Percentiles rank a stretch among this genome's conserved stretches.
Conservation (phyloP, 2,797 vertebrate genomes). For the Tamandua tetradactyla region DNA sequence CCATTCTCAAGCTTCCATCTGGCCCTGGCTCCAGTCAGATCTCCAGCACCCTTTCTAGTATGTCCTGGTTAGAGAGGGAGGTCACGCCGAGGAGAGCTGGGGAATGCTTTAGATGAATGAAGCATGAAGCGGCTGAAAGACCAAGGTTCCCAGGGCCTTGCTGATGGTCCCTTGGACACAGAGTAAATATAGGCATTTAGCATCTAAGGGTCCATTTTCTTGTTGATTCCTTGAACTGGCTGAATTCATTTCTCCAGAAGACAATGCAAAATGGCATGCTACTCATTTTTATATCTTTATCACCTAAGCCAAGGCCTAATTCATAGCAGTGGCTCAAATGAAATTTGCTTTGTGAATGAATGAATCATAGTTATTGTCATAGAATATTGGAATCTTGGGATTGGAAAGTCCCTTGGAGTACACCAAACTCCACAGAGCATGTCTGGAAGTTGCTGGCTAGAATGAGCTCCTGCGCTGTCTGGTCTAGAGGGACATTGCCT, state of each 20-base stretch:
- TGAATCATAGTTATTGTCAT: slow-evolving; percentile 40
- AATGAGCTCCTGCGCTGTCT: neutral
- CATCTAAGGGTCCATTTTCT: neutral
- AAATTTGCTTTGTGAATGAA: slow-evolving; percentile 29
- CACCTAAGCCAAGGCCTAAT: neutral
- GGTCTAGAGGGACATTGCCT: neutral
- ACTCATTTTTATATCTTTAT: neutral
- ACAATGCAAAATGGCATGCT: neutral
- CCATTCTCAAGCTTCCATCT: neutral
- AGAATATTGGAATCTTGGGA: neutral
- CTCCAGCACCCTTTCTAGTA: neutral
- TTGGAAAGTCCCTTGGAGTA: slow-evolving; percentile 10
- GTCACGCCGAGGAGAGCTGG: neutral
- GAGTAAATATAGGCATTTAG: neutral
- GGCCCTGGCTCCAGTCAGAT: neutral
- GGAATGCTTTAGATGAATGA: neutral
- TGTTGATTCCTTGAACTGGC: neutral
- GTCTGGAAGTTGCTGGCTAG: neutral
- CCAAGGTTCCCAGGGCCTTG: neutral
- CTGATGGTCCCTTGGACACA: neutral
- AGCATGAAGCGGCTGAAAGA: neutral
- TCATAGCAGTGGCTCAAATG: neutral
- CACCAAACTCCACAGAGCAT: neutral
- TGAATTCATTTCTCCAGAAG: slow-evolving; percentile 11
- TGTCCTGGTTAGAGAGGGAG: neutral